These are phyloP conservation scores for Oryctes rhinoceros DNA, from an alignment of 1,140 invertebrate genomes.

Conservation along the genomic window DNA sequence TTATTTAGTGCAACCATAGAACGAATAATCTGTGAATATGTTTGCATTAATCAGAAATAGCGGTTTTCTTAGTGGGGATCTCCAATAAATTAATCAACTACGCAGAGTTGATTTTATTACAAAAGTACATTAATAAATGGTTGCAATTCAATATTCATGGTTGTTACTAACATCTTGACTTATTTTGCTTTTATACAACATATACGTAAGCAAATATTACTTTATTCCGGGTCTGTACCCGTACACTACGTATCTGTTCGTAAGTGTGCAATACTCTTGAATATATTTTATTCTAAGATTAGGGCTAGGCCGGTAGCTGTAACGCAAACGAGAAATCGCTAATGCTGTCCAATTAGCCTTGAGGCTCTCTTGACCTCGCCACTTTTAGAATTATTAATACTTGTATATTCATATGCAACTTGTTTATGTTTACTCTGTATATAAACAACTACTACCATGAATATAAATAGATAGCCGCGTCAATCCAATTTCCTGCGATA, in stretches of 20 bases:
- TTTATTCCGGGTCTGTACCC: not conserved
- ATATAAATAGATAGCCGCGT: not conserved
- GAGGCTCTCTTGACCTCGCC: conserved; percentile 5
- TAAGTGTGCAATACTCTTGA: not conserved
- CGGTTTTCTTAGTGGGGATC: no score
- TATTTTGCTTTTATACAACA: not conserved
- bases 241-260: not conserved
- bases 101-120: no score
- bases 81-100: no score
- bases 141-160: no score
- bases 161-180: not conserved
- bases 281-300: not conserved
- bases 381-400: conserved; percentile 17
- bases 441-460: not conserved
- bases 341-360: conserved; percentile 5
- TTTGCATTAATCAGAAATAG: no score
- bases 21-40: no score
- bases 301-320: not conserved
- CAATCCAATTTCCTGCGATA: not conserved
- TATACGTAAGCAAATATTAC: not conserved
- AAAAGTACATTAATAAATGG: no score
- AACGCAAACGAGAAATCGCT: not conserved
- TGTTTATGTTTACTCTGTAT: not conserved
- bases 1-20: no score
- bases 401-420: not conserved